Evolutionary conservation across 2,797 vertebrate species (phyloP).

Genomic region (Sitta carolinensis): DNA sequence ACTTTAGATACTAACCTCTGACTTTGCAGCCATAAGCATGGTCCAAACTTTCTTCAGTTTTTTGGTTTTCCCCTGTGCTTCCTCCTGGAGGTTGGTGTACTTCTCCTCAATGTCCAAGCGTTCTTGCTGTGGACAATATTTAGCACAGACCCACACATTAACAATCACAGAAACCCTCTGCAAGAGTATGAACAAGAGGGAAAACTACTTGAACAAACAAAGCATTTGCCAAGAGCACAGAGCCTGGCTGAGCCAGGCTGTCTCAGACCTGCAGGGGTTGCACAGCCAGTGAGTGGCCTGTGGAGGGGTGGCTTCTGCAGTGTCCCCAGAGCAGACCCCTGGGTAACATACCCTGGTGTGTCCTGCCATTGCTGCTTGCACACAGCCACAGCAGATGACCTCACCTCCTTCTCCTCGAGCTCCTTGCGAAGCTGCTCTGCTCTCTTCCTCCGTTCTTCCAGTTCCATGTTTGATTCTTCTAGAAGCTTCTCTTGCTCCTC

Average conservation of each 20-base stretch:
- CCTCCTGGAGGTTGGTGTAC: conserved; percentile 97
- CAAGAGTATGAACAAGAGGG: not conserved
- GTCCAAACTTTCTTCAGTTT: conserved; percentile 99
- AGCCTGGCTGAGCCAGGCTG: not conserved
- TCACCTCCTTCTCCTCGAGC: conserved; percentile 96
- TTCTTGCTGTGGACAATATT: conserved; percentile 87
- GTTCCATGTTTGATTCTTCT: conserved; percentile 96
- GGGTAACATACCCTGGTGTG: accelerated
- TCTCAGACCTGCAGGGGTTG: not conserved
- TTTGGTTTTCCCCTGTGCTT: conserved; percentile 98
- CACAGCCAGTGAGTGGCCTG: accelerated
- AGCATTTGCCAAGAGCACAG: not conserved
- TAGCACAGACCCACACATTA: conserved; percentile 14
- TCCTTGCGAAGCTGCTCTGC: conserved; percentile 95
- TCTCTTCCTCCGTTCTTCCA: conserved; percentile 92
- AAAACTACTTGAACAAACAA: not conserved
- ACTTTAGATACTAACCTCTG: conserved; percentile 82
- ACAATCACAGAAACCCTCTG: not conserved
- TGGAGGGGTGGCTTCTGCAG: not conserved
- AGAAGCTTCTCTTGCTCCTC: conserved; percentile 98
- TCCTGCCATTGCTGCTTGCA: not conserved
- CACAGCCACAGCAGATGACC: not conserved
- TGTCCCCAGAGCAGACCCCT: not conserved
- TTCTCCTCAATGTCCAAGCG: conserved; percentile 99
- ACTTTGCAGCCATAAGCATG: conserved; percentile 99